phyloP scores from a whole-genome alignment of 2,888 invertebrate species.

The Biston stratarius region DNA sequence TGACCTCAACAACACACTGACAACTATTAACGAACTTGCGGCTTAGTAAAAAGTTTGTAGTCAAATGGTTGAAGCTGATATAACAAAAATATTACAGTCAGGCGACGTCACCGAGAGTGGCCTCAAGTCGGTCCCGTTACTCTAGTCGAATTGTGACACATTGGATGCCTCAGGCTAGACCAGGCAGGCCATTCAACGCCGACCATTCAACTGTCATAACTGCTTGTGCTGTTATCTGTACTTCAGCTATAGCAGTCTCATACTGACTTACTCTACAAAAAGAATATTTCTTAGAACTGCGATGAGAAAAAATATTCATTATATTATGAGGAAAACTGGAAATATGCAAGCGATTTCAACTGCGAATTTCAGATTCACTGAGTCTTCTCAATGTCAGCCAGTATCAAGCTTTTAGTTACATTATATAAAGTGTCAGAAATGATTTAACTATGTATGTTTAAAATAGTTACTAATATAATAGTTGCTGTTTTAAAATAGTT shows the following conservation, averaged over 20 bases:
- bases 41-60: conserved; percentile 31
- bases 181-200: conserved; percentile 20
- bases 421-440: neutral
- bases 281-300: neutral
- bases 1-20: conserved; percentile 12
- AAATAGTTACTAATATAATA: too few relatives aligned
- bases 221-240: conserved; percentile 11
- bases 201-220: conserved; percentile 36
- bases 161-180: conserved; percentile 23
- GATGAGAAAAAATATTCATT: neutral
- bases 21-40: conserved; percentile 31
- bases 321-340: neutral
- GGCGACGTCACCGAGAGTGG: conserved; percentile 30
- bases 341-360: neutral
- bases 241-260: neutral
- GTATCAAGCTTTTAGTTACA: neutral
- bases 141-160: conserved; percentile 33
- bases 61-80: conserved; percentile 27
- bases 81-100: conserved; percentile 29
- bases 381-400: too few relatives aligned
- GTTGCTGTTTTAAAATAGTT: too few relatives aligned
- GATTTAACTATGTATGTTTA: too few relatives aligned
- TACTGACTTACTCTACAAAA: conserved; percentile 12
- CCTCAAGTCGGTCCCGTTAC: conserved; percentile 26
- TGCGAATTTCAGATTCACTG: neutral